Conservation (phyloP, 2,113 vertebrate genomes). For the Maccullochella peelii region DNA sequence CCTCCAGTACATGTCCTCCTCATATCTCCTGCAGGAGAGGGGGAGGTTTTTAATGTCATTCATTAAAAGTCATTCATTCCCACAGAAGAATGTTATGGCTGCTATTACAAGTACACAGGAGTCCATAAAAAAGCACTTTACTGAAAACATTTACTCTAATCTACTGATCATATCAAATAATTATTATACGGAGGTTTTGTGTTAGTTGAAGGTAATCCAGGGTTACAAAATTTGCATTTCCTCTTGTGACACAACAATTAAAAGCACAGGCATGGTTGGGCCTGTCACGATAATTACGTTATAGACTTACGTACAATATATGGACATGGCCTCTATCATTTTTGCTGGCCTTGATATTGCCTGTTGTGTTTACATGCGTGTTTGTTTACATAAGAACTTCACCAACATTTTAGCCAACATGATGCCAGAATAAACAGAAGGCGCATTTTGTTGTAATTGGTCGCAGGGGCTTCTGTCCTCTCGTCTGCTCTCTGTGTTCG, state of each 20-base stretch:
- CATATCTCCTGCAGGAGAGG: slow-evolving; percentile 79
- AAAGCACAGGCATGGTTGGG: too few relatives aligned
- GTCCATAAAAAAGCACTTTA: slow-evolving; percentile 1
- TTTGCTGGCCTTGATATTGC: too few relatives aligned
- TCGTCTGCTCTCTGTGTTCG: too few relatives aligned
- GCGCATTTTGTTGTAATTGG: too few relatives aligned
- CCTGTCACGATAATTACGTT: too few relatives aligned
- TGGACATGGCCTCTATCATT: too few relatives aligned
- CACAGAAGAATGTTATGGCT: background rate
- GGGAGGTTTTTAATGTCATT: background rate
- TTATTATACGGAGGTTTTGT: background rate
- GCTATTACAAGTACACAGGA: background rate
- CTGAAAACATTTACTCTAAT: background rate
- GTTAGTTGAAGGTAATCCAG: background rate
- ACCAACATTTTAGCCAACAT: too few relatives aligned
- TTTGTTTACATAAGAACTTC: too few relatives aligned
- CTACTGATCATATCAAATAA: background rate
- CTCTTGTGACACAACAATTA: background rate
- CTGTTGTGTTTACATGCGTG: too few relatives aligned
- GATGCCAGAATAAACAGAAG: too few relatives aligned
- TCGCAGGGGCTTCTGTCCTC: too few relatives aligned
- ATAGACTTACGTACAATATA: too few relatives aligned
- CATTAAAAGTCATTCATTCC: background rate
- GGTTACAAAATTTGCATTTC: background rate
- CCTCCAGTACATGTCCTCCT: slow-evolving; percentile 87